Conservation (phyloP, 2,888 invertebrate genomes). For the Zaprionus lineosus region DNA sequence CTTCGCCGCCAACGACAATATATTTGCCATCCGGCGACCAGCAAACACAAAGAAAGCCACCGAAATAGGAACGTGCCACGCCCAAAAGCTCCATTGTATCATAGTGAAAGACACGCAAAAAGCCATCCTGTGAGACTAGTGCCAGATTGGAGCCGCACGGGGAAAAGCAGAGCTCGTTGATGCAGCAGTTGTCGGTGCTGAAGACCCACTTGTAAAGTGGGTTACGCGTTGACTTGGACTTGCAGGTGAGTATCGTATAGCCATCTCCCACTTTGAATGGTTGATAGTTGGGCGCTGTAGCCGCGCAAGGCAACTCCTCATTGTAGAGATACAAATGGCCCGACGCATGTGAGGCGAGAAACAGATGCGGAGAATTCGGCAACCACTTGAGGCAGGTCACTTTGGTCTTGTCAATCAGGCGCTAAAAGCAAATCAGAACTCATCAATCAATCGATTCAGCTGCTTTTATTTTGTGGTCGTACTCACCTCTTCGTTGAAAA, state of each 20-base stretch:
- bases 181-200: slow-evolving; percentile 90
- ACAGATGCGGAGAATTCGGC: slow-evolving; percentile 96
- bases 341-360: slow-evolving; percentile 96
- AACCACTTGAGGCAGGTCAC: slow-evolving; percentile 99
- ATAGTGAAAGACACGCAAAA: slow-evolving; percentile 97
- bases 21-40: slow-evolving; percentile 99
- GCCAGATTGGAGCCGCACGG: slow-evolving; percentile 96
- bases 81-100: slow-evolving; percentile 98
- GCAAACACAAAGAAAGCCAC: slow-evolving; percentile 97
- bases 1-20: slow-evolving; percentile 98
- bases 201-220: slow-evolving; percentile 96
- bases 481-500: slow-evolving; percentile 97
- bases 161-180: slow-evolving; percentile 98
- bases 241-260: slow-evolving; percentile 96
- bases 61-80: slow-evolving; percentile 97
- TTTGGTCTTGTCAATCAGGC: slow-evolving; percentile 83
- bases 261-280: slow-evolving; percentile 97
- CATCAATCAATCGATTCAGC: too few species aligned
- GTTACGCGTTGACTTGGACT: slow-evolving; percentile 97
- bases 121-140: slow-evolving; percentile 96
- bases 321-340: slow-evolving; percentile 99
- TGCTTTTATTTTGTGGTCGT: too few species aligned
- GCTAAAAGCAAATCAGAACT: slow-evolving; percentile 73
- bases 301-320: slow-evolving; percentile 95
- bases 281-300: slow-evolving; percentile 96